A percentile compares a stretch with the other conserved stretches of the same genome.
These are phyloP conservation scores for Micrastur ruficollis DNA, from an alignment of 2,797 vertebrate genomes.

Conservation along the genomic window DNA sequence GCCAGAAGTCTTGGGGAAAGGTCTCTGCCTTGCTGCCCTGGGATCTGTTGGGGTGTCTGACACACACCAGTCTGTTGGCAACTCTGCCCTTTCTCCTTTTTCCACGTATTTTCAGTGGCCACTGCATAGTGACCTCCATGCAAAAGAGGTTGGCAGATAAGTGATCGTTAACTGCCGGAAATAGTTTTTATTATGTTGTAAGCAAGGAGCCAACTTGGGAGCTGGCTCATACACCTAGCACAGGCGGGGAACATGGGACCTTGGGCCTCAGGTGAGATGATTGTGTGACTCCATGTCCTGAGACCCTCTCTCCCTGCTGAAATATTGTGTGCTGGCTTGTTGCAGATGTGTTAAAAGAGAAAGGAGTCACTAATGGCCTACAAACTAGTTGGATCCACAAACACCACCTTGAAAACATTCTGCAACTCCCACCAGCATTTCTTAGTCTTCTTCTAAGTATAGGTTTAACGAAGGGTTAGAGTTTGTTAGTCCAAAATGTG, in stretches of 20 bases:
- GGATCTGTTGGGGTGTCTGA: not conserved
- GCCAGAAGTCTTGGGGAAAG: not conserved
- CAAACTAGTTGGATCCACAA: not conserved
- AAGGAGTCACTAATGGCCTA: not conserved
- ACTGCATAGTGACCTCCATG: not conserved
- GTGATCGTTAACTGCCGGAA: not conserved
- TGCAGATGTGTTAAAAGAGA: not conserved
- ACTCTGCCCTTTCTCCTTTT: not conserved
- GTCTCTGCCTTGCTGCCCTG: not conserved
- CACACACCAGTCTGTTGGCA: not conserved
- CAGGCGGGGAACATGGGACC: not conserved
- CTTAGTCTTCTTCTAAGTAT: not conserved
- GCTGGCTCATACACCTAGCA: fast-evolving
- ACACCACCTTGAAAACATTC: not conserved
- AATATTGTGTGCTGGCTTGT: not conserved
- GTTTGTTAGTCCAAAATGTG: not conserved
- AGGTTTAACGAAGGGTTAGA: not conserved
- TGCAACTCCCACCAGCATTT: not conserved
- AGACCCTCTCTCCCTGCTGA: not conserved
- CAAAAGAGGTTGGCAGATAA: not conserved
- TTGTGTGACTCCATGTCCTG: not conserved
- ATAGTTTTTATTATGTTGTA: not conserved
- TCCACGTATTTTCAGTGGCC: not conserved
- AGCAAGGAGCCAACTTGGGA: not conserved
- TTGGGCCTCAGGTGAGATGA: not conserved